phyloP scores from a whole-genome alignment of 2,797 vertebrate species.

The Darevskia nairensis region DNA sequence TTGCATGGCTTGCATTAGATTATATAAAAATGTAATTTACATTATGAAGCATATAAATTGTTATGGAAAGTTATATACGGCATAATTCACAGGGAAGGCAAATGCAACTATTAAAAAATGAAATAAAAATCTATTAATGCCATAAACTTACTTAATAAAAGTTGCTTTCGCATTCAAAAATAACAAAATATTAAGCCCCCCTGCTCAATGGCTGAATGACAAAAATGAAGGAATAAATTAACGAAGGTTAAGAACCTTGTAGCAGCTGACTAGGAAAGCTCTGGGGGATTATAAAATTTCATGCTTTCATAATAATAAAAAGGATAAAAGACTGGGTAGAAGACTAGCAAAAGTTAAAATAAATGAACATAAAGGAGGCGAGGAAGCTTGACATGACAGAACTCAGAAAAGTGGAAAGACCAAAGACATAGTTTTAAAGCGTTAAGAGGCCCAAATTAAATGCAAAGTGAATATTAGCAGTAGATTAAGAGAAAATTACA shows the following conservation, averaged over 20 bases:
- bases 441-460: constrained; percentile 79
- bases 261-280: constrained; percentile 83
- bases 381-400: constrained; percentile 77
- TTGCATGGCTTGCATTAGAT: constrained; percentile 57
- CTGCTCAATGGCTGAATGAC: constrained; percentile 78
- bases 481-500: constrained; percentile 83
- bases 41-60: constrained; percentile 67
- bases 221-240: constrained; percentile 86
- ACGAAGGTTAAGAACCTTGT: constrained; percentile 82
- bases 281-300: constrained; percentile 85
- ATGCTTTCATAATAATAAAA: constrained; percentile 85
- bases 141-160: constrained; percentile 82
- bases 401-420: constrained; percentile 79
- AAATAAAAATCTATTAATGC: constrained; percentile 80
- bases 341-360: constrained; percentile 84
- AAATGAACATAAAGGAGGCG: constrained; percentile 83
- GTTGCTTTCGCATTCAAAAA: constrained; percentile 80
- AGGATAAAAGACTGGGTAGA: constrained; percentile 81
- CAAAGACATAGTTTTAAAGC: constrained; percentile 77
- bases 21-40: constrained; percentile 65
- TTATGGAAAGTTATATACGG: constrained; percentile 65
- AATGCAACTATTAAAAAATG: constrained; percentile 74
- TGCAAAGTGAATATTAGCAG: constrained; percentile 79
- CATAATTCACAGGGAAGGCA: constrained; percentile 67
- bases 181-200: constrained; percentile 82